Evolutionary conservation across 2,797 vertebrate genomes (phyloP).

Genomic region (Arctocebus calabarensis): DNA sequence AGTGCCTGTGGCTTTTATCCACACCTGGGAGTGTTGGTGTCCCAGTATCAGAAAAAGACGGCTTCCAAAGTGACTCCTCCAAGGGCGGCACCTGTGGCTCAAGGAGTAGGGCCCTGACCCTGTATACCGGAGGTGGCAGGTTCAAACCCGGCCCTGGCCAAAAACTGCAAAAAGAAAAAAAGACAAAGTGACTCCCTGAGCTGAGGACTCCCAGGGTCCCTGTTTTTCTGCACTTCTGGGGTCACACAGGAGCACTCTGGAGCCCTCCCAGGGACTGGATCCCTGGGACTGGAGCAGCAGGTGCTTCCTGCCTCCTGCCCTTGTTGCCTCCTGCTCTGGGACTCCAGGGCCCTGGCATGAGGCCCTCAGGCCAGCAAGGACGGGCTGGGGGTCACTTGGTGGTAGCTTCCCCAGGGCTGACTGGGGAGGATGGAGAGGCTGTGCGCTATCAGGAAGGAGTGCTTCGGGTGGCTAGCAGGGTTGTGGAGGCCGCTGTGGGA

Average conservation of each 20-base stretch:
- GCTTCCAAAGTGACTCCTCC: not conserved
- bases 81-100: no score
- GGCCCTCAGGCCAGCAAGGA: not conserved
- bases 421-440: not conserved
- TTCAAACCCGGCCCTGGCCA: no score
- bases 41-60: not conserved
- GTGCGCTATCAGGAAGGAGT: not conserved
- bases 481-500: not conserved
- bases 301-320: not conserved
- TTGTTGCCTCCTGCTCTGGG: not conserved
- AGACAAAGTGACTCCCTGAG: not conserved
- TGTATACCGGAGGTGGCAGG: no score
- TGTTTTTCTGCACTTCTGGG: not conserved
- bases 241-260: not conserved
- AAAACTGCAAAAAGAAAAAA: no score
- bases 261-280: not conserved
- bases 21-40: not conserved
- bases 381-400: no score
- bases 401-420: no score
- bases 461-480: not conserved
- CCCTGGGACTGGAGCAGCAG: not conserved
- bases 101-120: no score
- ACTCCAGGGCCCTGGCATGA: not conserved
- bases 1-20: fast-evolving
- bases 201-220: not conserved